Conservation (phyloP, 2,113 vertebrate genomes). For the Sylvietta virens region DNA sequence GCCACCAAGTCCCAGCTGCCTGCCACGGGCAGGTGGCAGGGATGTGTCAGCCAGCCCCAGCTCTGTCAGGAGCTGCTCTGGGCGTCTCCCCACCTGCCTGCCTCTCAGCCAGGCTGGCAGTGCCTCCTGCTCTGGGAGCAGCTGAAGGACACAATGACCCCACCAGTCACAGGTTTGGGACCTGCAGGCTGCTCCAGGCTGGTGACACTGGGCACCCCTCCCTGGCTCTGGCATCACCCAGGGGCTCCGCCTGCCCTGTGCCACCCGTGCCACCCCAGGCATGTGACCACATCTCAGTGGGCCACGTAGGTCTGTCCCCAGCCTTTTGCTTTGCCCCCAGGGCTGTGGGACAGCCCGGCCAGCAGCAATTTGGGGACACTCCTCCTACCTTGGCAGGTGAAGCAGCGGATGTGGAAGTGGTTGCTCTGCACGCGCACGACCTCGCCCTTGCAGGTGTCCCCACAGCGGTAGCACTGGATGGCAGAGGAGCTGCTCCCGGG, state of each 20-base stretch:
- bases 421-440: conserved; percentile 94
- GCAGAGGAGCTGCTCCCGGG: conserved; percentile 74
- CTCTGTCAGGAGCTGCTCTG: not conserved
- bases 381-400: conserved; percentile 94
- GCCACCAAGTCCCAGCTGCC: not conserved
- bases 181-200: accelerated
- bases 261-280: accelerated
- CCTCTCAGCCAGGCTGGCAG: not conserved
- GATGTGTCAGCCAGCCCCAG: not conserved
- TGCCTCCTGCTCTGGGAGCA: not conserved
- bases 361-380: accelerated
- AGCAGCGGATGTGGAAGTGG: conserved; percentile 98
- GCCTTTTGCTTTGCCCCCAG: not conserved
- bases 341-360: not conserved
- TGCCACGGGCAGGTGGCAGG: not conserved
- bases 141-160: not conserved
- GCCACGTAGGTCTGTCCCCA: not conserved
- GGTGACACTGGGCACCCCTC: not conserved
- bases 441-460: conserved; percentile 94
- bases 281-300: not conserved
- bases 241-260: not conserved
- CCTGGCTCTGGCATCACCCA: not conserved
- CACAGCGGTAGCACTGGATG: conserved; percentile 93
- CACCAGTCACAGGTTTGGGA: not conserved
- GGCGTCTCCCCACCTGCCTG: not conserved